Conservation (phyloP, 1,140 invertebrate species). For the Euura saliciscinereae region DNA sequence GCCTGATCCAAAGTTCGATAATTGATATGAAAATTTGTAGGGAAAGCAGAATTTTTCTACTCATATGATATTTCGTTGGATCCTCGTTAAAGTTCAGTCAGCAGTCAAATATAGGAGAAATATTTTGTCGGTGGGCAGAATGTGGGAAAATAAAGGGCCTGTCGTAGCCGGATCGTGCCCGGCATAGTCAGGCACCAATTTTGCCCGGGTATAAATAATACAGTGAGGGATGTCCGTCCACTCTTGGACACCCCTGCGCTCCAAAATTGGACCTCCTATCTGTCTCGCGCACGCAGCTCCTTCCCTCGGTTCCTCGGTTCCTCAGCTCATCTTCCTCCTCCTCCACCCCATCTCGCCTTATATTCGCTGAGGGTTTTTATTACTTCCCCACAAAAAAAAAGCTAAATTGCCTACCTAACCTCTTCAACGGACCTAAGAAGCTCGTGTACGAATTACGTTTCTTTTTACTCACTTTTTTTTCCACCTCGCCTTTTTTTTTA, state of each 20-base stretch:
- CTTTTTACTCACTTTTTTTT: conserved; percentile 19
- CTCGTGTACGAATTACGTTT: conserved; percentile 29
- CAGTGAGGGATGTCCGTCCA: conserved; percentile 44
- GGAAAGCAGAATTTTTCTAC: too few relatives aligned
- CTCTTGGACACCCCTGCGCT: conserved; percentile 35
- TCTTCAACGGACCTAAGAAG: conserved; percentile 15
- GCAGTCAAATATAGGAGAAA: not conserved
- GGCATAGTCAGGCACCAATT: conserved; percentile 54
- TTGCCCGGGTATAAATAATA: conserved; percentile 55
- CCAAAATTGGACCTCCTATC: conserved; percentile 57
- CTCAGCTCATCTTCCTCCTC: not conserved
- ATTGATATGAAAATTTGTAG: not conserved
- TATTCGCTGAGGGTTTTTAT: conserved; percentile 26
- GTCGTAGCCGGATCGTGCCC: conserved; percentile 40
- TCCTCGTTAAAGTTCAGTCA: too few relatives aligned
- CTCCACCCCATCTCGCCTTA: conserved; percentile 7
- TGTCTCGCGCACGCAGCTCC: conserved; percentile 30
- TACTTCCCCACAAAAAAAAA: conserved; percentile 28
- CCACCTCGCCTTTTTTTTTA: not conserved
- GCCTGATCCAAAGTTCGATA: not conserved
- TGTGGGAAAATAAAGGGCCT: not conserved
- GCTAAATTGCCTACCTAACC: conserved; percentile 28
- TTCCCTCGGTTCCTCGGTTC: conserved; percentile 1
- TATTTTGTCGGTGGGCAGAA: not conserved
- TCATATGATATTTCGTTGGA: too few relatives aligned